Conservation (phyloP, 2,888 invertebrate species). For the Agonopterix heracliana region DNA sequence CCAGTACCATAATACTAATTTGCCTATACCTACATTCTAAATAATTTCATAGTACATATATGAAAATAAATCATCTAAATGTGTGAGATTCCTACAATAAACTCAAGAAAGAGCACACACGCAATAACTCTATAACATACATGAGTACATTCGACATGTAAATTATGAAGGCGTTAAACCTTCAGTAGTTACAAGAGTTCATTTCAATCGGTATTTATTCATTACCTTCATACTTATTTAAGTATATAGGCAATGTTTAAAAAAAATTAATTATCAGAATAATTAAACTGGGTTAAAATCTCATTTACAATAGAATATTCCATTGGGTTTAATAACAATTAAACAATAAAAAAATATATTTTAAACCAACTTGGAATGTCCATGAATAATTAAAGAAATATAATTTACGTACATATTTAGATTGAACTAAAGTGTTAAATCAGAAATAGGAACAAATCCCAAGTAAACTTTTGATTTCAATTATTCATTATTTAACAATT, state of each 20-base stretch:
- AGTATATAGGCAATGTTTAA: conserved; percentile 4
- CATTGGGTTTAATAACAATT: neutral
- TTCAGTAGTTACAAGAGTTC: conserved; percentile 1
- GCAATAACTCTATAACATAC: conserved; percentile 10
- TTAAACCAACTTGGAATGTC: conserved; percentile 9
- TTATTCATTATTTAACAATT: conserved; percentile 15
- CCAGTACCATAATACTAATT: conserved; percentile 45
- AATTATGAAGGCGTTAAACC: neutral
- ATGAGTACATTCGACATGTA: conserved; percentile 22
- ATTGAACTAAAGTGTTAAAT: conserved; percentile 16
- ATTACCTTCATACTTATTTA: conserved; percentile 1
- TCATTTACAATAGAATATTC: neutral
- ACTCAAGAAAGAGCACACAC: conserved; percentile 27
- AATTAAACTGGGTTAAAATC: neutral
- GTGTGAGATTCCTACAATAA: conserved; percentile 29
- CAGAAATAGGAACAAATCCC: conserved; percentile 11
- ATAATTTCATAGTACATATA: conserved; percentile 25
- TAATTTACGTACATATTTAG: conserved; percentile 1
- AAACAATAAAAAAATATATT: neutral
- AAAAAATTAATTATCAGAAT: neutral
- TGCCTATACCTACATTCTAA: conserved; percentile 41
- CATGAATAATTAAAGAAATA: conserved; percentile 4
- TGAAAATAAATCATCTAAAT: conserved; percentile 41
- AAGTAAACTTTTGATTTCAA: conserved; percentile 11
- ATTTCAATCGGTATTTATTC: neutral